These are phyloP conservation scores for Cuniculus paca DNA, from an alignment of 2,797 vertebrate species.

Conservation along the genomic window DNA sequence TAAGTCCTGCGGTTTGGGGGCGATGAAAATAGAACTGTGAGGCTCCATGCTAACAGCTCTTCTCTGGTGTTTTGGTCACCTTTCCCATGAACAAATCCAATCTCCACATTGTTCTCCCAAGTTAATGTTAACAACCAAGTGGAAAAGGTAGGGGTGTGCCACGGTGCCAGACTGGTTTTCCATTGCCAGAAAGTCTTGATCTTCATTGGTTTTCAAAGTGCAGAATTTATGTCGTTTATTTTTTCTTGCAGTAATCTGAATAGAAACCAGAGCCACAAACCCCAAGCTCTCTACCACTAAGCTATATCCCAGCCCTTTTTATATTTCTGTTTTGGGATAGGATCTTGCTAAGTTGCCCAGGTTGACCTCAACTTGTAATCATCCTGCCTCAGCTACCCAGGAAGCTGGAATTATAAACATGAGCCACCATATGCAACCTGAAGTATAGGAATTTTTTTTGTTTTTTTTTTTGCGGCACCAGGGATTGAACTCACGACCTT, in stretches of 20 bases:
- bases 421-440: background rate
- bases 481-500: too few relatives aligned
- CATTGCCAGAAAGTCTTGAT: background rate
- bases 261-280: background rate
- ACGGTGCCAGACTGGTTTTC: background rate
- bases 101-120: background rate
- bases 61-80: background rate
- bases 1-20: background rate
- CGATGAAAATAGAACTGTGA: background rate
- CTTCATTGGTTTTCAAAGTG: background rate
- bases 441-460: too few relatives aligned
- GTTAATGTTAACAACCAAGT: slow-evolving; percentile 31
- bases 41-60: background rate
- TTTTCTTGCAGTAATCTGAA: background rate
- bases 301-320: background rate
- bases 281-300: background rate
- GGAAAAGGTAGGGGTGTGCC: background rate
- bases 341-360: background rate
- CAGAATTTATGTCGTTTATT: background rate
- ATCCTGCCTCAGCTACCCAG: background rate
- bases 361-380: background rate
- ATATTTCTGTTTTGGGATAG: background rate
- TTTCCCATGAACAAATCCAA: slow-evolving; percentile 35
- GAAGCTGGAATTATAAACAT: background rate
- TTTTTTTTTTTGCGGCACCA: too few relatives aligned